These are phyloP conservation scores for Syrphus vitripennis DNA, from an alignment of 2,888 invertebrate genomes.

Conservation along the genomic window DNA sequence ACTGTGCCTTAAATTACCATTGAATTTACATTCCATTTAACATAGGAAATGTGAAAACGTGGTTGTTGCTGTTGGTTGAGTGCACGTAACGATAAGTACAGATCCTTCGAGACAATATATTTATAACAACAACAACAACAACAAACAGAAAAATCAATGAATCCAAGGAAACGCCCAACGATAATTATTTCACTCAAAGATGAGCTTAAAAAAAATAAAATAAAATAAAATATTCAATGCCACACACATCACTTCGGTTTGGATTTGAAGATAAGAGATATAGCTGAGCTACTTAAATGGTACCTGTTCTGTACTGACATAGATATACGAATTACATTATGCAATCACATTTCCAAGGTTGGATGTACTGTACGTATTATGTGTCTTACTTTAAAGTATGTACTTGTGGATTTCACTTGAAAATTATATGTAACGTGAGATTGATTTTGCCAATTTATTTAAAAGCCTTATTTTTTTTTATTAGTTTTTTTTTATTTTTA, in stretches of 20 bases:
- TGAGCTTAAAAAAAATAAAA: neutral
- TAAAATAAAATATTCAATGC: constrained; percentile 16
- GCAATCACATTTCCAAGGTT: constrained; percentile 56
- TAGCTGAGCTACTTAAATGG: constrained; percentile 18
- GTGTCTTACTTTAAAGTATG: neutral
- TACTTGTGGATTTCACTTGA: neutral
- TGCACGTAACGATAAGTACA: neutral
- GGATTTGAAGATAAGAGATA: neutral
- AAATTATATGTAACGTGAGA: neutral
- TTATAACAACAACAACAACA: too few species aligned
- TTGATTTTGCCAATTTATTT: neutral
- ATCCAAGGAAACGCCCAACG: neutral
- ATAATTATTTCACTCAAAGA: neutral
- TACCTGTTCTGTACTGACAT: constrained; percentile 15
- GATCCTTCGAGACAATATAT: neutral
- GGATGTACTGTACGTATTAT: neutral
- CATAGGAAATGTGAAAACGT: constrained; percentile 8
- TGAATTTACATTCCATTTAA: constrained; percentile 62
- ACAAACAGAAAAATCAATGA: neutral
- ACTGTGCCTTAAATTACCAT: constrained; percentile 48
- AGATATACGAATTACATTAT: neutral
- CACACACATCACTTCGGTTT: neutral
- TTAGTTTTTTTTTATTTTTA: too few species aligned
- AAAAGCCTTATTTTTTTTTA: too few species aligned
- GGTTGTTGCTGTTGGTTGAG: neutral